Conservation (phyloP, 2,888 invertebrate species). For the Hydropsyche betteni region DNA sequence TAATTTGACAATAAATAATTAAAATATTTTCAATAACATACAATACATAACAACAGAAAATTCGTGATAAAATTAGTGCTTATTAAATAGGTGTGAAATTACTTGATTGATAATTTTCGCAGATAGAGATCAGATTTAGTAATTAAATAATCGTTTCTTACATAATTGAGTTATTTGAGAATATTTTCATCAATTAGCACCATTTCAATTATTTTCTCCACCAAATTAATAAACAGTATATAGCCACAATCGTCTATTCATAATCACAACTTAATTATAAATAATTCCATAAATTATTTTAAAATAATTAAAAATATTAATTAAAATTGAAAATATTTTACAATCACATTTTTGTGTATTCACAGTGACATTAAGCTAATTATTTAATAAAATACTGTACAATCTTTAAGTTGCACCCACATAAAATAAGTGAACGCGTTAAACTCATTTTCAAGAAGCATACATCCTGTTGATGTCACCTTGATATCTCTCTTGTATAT, state of each 20-base stretch:
- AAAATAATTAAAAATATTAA: too few relatives aligned
- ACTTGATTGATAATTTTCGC: too few relatives aligned
- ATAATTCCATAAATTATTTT: not conserved
- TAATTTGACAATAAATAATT: constrained; percentile 15
- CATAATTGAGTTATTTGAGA: too few relatives aligned
- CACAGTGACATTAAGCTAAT: constrained; percentile 11
- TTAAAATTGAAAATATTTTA: constrained; percentile 7
- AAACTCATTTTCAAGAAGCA: constrained; percentile 76
- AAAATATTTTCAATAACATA: constrained; percentile 12
- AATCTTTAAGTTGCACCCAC: not conserved
- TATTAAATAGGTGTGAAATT: too few relatives aligned
- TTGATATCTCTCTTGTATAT: constrained; percentile 93
- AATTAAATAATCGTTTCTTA: too few relatives aligned
- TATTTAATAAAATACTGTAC: constrained; percentile 33
- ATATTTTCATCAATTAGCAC: too few relatives aligned
- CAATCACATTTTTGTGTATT: constrained; percentile 15
- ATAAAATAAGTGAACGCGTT: constrained; percentile 10
- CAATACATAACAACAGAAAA: not conserved
- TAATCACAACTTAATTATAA: constrained; percentile 9
- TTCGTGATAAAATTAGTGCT: too few relatives aligned
- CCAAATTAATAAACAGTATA: too few relatives aligned
- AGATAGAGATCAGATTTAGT: too few relatives aligned
- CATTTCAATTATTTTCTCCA: too few relatives aligned
- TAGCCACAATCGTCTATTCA: not conserved
- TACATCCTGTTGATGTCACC: constrained; percentile 94